phyloP scores from a whole-genome alignment of 2,113 vertebrate species.

The Craseonycteris thonglongyai region DNA sequence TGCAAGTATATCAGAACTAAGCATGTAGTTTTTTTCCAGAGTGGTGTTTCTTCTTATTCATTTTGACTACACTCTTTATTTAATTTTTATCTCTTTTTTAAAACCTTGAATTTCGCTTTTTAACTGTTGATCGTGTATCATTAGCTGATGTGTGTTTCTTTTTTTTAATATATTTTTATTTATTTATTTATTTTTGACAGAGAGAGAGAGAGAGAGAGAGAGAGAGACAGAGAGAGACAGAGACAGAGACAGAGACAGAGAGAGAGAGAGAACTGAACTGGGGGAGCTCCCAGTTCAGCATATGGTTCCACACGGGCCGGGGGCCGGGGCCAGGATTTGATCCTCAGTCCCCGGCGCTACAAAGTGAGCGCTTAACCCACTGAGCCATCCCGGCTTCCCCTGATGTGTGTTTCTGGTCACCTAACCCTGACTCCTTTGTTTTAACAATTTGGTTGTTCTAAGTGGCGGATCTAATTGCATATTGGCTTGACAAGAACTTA shows the following conservation, averaged over 20 bases:
- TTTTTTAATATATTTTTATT: no score
- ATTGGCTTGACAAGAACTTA: neutral
- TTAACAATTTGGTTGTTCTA: neutral
- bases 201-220: no score
- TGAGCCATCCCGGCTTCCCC: no score
- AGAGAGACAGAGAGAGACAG: no score
- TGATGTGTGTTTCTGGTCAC: neutral
- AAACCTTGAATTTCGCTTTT: neutral
- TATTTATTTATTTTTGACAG: no score
- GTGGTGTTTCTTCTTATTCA: neutral
- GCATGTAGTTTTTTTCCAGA: neutral
- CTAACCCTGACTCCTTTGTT: neutral
- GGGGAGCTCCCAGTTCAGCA: no score
- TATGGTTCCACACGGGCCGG: no score
- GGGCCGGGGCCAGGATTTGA: no score
- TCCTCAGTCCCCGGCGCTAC: no score
- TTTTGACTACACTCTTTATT: neutral
- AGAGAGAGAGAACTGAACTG: no score
- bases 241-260: no score
- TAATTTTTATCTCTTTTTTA: constrained; percentile 1
- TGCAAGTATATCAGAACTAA: neutral
- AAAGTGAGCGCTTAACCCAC: no score
- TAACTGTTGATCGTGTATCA: neutral
- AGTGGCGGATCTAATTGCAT: neutral
- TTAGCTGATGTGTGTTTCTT: constrained; percentile 1